Evolutionary conservation across 2,888 invertebrate genomes (phyloP).

Genomic region (Dicyrtoma fusca): DNA sequence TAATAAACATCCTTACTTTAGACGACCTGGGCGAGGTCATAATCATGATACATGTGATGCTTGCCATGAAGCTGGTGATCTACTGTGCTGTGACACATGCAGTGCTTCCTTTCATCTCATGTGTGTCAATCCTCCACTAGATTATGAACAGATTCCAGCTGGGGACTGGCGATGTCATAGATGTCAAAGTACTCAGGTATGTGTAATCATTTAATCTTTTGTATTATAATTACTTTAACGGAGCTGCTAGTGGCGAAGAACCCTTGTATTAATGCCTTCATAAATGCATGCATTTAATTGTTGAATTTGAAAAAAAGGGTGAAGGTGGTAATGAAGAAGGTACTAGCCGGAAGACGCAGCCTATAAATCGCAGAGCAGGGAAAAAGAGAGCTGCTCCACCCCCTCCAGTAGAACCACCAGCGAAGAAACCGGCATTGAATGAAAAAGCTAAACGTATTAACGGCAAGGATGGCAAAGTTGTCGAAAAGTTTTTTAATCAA

Average conservation of each 20-base stretch:
- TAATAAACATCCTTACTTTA: slow-evolving; percentile 78
- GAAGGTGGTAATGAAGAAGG: background rate
- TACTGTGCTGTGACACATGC: slow-evolving; percentile 94
- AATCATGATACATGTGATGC: slow-evolving; percentile 94
- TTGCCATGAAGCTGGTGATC: slow-evolving; percentile 90
- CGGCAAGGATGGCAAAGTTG: slow-evolving; percentile 22
- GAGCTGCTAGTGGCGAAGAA: background rate
- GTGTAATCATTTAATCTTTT: background rate
- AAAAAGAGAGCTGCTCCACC: slow-evolving; percentile 50
- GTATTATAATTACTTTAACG: background rate
- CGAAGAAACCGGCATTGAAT: slow-evolving; percentile 36
- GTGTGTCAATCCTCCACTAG: slow-evolving; percentile 94
- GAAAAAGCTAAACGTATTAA: slow-evolving; percentile 9
- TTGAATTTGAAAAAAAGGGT: too few relatives aligned
- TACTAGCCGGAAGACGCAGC: background rate
- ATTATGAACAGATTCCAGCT: slow-evolving; percentile 83
- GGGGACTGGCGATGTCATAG: slow-evolving; percentile 68
- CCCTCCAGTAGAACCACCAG: slow-evolving; percentile 40
- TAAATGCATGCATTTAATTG: too few relatives aligned
- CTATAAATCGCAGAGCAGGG: slow-evolving; percentile 48
- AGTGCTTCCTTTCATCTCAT: slow-evolving; percentile 94
- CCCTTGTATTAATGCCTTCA: too few relatives aligned
- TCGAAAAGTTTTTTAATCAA: slow-evolving; percentile 28
- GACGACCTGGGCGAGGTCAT: slow-evolving; percentile 82
- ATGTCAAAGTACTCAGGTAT: slow-evolving; percentile 37